phyloP scores from a whole-genome alignment of 1,140 invertebrate genomes.

The Achatina immaculata region DNA sequence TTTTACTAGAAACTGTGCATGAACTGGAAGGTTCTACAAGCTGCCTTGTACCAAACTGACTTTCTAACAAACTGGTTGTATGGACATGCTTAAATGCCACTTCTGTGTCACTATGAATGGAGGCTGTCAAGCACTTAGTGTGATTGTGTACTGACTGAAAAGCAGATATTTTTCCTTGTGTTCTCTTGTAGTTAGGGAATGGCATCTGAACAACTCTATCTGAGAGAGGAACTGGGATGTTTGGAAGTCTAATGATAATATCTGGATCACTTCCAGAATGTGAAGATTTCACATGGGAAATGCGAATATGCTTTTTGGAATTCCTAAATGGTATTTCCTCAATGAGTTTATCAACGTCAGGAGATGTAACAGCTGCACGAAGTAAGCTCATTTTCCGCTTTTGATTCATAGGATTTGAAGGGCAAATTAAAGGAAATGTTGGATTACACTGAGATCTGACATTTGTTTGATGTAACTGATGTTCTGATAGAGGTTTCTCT shows the following conservation, averaged over 20 bases:
- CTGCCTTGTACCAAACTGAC: not conserved
- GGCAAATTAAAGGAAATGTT: not conserved
- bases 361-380: slow-evolving; percentile 28
- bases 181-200: not conserved
- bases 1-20: not conserved
- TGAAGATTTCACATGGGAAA: not conserved
- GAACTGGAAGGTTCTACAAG: not conserved
- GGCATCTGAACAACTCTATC: not conserved
- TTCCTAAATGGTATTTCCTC: slow-evolving; percentile 24
- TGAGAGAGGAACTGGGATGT: not conserved
- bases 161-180: not conserved
- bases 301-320: not conserved
- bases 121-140: too few species aligned
- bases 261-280: not conserved
- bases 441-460: not conserved
- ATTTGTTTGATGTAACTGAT: not conserved
- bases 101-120: too few species aligned
- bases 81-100: slow-evolving; percentile 13
- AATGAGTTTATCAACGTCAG: slow-evolving; percentile 38
- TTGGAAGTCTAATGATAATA: not conserved
- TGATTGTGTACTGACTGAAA: too few species aligned
- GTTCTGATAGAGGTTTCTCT: not conserved
- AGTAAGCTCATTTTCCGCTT: slow-evolving; percentile 20
- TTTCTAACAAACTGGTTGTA: not conserved
- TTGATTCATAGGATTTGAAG: not conserved